Conservation (phyloP, 2,888 invertebrate genomes). For the Thyatira batis region DNA sequence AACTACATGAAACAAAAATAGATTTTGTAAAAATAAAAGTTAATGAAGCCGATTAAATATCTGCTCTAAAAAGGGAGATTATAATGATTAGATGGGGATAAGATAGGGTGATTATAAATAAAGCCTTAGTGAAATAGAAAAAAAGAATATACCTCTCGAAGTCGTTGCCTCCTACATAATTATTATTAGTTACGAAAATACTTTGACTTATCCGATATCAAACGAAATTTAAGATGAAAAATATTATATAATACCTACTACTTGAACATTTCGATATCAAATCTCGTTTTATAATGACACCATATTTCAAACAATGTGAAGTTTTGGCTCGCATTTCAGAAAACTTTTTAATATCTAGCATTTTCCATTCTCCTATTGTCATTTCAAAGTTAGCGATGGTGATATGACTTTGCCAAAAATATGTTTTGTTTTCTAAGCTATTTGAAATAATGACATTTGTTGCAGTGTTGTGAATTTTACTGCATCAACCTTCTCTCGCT, state of each 20-base stretch:
- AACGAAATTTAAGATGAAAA: too few relatives aligned
- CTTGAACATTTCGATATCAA: slow-evolving; percentile 19
- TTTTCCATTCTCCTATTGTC: slow-evolving; percentile 18
- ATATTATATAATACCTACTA: not conserved
- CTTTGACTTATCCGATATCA: too few relatives aligned
- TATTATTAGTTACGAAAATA: too few relatives aligned
- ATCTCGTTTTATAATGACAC: slow-evolving; percentile 32
- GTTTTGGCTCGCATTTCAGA: slow-evolving; percentile 38
- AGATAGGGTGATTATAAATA: too few relatives aligned
- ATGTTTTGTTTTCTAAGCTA: not conserved
- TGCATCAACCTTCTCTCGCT: too few relatives aligned
- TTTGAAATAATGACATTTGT: not conserved
- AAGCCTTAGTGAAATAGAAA: too few relatives aligned
- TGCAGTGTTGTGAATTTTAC: not conserved
- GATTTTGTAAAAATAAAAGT: not conserved
- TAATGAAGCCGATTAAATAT: not conserved
- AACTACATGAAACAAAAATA: not conserved
- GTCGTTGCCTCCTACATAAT: too few relatives aligned
- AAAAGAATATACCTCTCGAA: too few relatives aligned
- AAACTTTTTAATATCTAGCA: slow-evolving; percentile 33
- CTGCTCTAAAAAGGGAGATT: too few relatives aligned
- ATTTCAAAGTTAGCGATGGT: slow-evolving; percentile 14
- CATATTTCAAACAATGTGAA: slow-evolving; percentile 36
- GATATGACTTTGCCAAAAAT: slow-evolving; percentile 16
- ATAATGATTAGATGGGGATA: too few relatives aligned